Base-by-base conservation (phyloP, 2,888 invertebrate species). In the Cerastoderma edule region DNA sequence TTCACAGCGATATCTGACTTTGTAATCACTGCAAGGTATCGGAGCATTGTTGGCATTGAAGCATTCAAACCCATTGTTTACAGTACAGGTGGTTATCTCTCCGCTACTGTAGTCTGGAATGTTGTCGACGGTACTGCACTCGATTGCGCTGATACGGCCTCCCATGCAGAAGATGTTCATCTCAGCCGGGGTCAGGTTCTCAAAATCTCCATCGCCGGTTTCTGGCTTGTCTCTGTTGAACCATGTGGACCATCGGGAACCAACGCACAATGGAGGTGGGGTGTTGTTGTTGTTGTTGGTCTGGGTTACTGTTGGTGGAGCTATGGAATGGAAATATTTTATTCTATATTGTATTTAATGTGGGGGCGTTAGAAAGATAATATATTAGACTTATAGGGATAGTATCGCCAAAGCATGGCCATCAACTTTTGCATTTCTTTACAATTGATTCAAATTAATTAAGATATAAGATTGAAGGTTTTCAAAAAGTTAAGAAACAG, bases 11-110 rank as follows among this genome's bases (percentile, higher is more conserved):
- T 90, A 90, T 84, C 90, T 83, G 65, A 92, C 87, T 85, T 90
- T 88, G 78, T 90, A 92, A 80, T 92, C 90, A n/a, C 78, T 75
- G 74, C 92, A 92, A 4, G 80, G 73, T 28, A 85, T 35, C 46
- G 87, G 85, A 56, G 75, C 63, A 64, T 87, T 88, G 27, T 86
- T 83, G 4, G 72, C 76, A 91, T 93, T 83, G 54, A 67, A 67
- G 89, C 97, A 97, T 6, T 95, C 92, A 0, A 97, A 93, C 0
- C 97, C 97, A 22, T 94, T 93, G 84, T 96, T 95, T 4, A 81
- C 69, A 0, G 77, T 44, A 56, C 81, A 81, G 3, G 70, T 60
- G 22, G 66, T 46, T 73, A 97, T 90, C 60, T 88, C 86, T 69
- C 92, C 92, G n/a, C 54, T 67, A 28, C 67, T 84, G 63, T 83